Evolutionary conservation across 2,797 vertebrate genomes (phyloP), one percentile per base, ranked within the genome.

Genomic region (Hapalemur alaotrensis): DNA sequence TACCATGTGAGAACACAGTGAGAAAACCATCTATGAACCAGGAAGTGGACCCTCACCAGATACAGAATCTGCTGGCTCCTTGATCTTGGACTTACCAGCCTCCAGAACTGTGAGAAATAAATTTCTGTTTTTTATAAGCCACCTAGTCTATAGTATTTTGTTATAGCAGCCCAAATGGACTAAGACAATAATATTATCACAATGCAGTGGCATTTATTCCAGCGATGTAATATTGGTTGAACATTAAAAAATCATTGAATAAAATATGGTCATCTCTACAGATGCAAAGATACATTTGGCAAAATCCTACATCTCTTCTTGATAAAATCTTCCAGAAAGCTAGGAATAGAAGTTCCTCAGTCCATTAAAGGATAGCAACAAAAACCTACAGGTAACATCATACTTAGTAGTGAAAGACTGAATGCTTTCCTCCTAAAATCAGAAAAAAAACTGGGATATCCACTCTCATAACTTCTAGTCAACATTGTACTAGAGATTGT

Each of bases 221-320:
- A 90, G 35, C 79, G 86, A 87, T 59, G 38, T 38, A 54, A 91
- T 69, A 83, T 41, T 48, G n/a, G 30, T 72, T 92, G 85, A 87
- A 75, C 14, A 65, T 63, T 92, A 48, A 75, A 79, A 95, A 89
- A 54, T 59, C 22, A 90, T 20, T 41, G 46, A 73, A 82, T 96
- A 43, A 82, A 92, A 82, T 72, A 65, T 52, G 6, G 2, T 46
- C 35, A 54, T 61, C 73, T 92, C 48, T 69, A 72, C 30, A 87
- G 43, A 92, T 32, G 54, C 25, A 78, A 94, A 91, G 95, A 54
- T 57, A 52, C 43, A 87, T 82, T 79, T 95, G 32, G 59, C 35
- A 95, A 89, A 90, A 94, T 23, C 18, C 46, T 75, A 72, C 23
- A 91, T 70, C 32, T 35, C 57, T 73, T 65, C 2, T 35, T 94